Percentiles rank a stretch among this genome's conserved stretches.
Evolutionary conservation across 2,113 vertebrate species (phyloP).

Genomic region (Macheiramphus alcinus): DNA sequence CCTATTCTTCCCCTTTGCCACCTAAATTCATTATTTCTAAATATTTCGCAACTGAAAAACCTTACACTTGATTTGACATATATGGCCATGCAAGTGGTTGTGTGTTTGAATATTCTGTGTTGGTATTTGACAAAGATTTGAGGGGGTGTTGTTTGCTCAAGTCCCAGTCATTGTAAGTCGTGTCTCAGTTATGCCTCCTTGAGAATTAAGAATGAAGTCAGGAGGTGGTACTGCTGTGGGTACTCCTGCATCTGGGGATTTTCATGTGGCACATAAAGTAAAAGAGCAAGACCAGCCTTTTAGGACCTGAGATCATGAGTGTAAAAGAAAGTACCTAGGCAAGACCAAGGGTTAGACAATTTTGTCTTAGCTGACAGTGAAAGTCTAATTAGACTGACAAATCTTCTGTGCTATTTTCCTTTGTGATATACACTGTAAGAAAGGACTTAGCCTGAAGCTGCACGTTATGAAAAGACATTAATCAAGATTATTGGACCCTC

Average conservation of each 20-base stretch:
- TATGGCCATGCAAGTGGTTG: background rate
- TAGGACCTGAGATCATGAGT: background rate
- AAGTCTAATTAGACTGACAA: conserved; percentile 78
- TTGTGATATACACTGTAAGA: conserved; percentile 58
- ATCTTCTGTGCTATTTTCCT: conserved; percentile 62
- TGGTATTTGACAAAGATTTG: background rate
- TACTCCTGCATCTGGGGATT: background rate
- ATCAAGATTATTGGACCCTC: conserved; percentile 71
- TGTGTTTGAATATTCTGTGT: background rate
- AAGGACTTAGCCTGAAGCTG: conserved; percentile 54
- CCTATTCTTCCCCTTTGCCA: background rate
- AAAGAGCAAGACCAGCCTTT: background rate
- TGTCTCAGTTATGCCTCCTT: background rate
- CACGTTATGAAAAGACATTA: conserved; percentile 64
- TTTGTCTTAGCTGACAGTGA: conserved; percentile 64
- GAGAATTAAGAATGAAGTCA: background rate
- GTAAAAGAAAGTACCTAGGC: conserved; percentile 51
- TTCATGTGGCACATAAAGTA: background rate
- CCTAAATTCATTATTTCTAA: background rate
- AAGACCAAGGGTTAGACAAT: conserved; percentile 51
- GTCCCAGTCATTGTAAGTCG: background rate
- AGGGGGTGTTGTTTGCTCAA: background rate
- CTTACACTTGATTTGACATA: background rate
- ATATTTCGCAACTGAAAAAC: background rate
- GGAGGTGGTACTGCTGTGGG: background rate